Evolutionary conservation across 1,140 invertebrate genomes (phyloP), one percentile per base, ranked within the genome.

Genomic region (Melitaea cinxia): DNA sequence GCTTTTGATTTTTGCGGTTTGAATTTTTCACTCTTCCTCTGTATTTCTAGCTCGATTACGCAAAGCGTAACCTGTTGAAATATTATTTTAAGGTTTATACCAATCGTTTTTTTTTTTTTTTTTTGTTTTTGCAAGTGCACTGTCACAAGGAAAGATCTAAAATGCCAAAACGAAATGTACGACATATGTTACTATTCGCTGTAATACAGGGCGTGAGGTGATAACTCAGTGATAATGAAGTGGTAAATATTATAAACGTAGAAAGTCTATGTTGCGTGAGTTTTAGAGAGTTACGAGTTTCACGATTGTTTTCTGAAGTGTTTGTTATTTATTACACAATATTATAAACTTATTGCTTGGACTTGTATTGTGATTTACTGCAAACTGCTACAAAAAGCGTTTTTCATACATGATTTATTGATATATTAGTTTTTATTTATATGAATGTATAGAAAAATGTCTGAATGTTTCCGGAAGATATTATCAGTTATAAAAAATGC

Each of bases 181-280:
- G n/a, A 52, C 21, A 23, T 49, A 45, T 56, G 52, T 26, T 53
- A 15, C 14, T 59, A 26, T 33, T 23, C 21, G 42, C 42, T 17
- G 56, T 59, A 59, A 47, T 59, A 59, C 2, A n/a, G 28, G 15
- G 4, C 1, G 10, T n/a, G 33, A 28, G 21, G 35, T 59, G 42
- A 33, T 47, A 47, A 47, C n/a, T 47, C 10, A 35, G 62, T 68
- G 70, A 58, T 79, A 79, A 79, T 65, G 30, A 64, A 58, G 53
- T 55, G 77, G 67, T 77, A 76, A 78, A 64, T 68, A 67, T 50
- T 59, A 54, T 53, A 45, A 33, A 37, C 28, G 68, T 53, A n/a
- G 75, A 78, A 78, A 78, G 75, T 66, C 39, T 17, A 17, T 67
- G 63, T 71, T 65, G 64, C 59, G 50, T 28, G 60, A 68, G 54